Conservation (phyloP, 2,888 invertebrate genomes). For the Chamaedrilus cognettii region DNA sequence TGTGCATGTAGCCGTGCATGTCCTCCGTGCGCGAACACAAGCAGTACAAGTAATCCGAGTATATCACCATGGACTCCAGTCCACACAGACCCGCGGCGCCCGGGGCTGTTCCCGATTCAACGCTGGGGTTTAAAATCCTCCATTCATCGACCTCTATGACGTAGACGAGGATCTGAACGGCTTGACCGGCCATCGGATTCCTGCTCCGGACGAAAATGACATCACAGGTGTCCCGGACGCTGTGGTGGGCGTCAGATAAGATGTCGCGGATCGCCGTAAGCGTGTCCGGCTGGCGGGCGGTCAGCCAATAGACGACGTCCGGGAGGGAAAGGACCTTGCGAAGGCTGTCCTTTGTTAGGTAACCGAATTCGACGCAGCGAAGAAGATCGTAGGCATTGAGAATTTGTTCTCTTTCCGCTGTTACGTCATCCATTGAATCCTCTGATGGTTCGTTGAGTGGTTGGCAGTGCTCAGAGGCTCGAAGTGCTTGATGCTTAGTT, state of each 20-base stretch:
- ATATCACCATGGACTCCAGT: constrained; percentile 9
- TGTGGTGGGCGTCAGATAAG: too few species aligned
- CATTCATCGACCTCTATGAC: constrained; percentile 20
- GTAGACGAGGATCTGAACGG: constrained; percentile 26
- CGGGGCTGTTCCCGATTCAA: not conserved
- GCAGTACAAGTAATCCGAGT: not conserved
- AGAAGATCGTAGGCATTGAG: not conserved
- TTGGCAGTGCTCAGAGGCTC: too few species aligned
- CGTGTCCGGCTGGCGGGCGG: not conserved
- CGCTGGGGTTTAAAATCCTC: constrained; percentile 9
- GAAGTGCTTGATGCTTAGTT: too few species aligned
- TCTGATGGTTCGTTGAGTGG: too few species aligned
- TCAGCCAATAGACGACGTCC: not conserved
- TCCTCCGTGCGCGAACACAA: constrained; percentile 10
- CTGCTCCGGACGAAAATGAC: constrained; percentile 27
- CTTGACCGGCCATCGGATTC: constrained; percentile 12
- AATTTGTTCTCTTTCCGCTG: not conserved
- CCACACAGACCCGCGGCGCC: not conserved
- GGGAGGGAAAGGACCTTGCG: not conserved
- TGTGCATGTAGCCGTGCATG: constrained; percentile 17
- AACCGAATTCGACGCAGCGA: not conserved
- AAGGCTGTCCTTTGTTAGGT: not conserved
- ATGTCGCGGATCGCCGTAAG: not conserved
- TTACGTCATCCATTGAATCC: too few species aligned
- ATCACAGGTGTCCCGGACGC: constrained; percentile 1